These are phyloP conservation scores for Radopholus similis DNA, from an alignment of 1,140 invertebrate species.

Conservation along the genomic window DNA sequence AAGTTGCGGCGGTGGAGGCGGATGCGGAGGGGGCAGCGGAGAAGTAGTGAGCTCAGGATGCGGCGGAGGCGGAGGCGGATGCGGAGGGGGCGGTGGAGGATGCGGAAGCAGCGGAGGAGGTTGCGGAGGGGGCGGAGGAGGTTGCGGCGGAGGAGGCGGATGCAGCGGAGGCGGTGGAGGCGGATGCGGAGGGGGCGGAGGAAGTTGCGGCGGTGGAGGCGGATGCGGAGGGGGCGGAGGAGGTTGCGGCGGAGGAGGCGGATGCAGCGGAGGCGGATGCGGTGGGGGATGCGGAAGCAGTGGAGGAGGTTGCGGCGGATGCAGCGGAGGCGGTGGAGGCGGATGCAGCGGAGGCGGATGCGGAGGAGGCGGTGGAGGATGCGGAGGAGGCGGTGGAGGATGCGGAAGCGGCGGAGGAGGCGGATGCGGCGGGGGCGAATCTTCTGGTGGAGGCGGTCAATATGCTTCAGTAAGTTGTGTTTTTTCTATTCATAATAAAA, in stretches of 20 bases:
- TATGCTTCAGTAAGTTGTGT: too few relatives aligned
- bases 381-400: not conserved
- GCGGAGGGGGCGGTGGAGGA: not conserved
- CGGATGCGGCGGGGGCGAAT: not conserved
- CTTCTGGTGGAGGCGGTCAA: not conserved
- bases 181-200: not conserved
- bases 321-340: not conserved
- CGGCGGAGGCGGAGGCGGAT: not conserved
- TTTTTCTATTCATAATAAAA: too few relatives aligned
- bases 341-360: not conserved
- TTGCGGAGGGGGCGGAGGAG: not conserved
- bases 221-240: not conserved
- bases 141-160: not conserved
- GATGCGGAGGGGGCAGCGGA: not conserved
- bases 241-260: not conserved
- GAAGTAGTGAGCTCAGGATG: not conserved
- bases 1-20: not conserved
- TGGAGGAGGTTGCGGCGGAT: not conserved
- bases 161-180: not conserved
- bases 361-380: not conserved
- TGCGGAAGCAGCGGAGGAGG: not conserved
- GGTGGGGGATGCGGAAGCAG: not conserved
- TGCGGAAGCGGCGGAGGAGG: not conserved
- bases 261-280: not conserved
- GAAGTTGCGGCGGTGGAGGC: not conserved